phyloP scores from a whole-genome alignment of 2,888 invertebrate genomes.

The Pyrochroa serraticornis region DNA sequence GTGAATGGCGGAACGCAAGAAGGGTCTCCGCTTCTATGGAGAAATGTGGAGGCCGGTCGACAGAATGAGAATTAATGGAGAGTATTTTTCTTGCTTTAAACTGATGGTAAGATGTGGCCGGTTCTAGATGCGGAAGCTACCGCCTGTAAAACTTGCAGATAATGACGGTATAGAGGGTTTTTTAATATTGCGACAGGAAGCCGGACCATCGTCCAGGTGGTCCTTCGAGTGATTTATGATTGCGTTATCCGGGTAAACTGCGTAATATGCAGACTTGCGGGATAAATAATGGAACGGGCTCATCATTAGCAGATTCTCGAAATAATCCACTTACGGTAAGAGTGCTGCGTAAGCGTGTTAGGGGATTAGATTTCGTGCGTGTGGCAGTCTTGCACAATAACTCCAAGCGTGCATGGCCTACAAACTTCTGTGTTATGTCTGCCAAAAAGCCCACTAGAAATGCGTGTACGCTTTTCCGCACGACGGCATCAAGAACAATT shows the following conservation, averaged over 20 bases:
- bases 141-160: conserved; percentile 39
- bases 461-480: too few species aligned
- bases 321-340: conserved; percentile 26
- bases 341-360: conserved; percentile 30
- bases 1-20: background rate
- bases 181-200: conserved; percentile 5
- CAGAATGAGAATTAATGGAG: conserved; percentile 56
- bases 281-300: conserved; percentile 20
- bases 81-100: conserved; percentile 57
- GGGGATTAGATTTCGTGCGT: conserved; percentile 31
- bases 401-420: conserved; percentile 33
- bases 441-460: background rate
- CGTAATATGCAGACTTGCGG: conserved; percentile 7
- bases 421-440: conserved; percentile 30
- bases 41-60: conserved; percentile 36
- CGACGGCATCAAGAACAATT: too few species aligned
- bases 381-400: conserved; percentile 28
- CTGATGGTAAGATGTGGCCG: conserved; percentile 53
- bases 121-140: conserved; percentile 43
- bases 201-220: conserved; percentile 6
- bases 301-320: conserved; percentile 24
- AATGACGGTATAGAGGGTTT: conserved; percentile 17
- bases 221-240: conserved; percentile 9
- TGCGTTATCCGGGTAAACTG: conserved; percentile 3
- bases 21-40: conserved; percentile 1